A percentile compares a stretch with the other conserved stretches of the same genome.
phyloP scores from a whole-genome alignment of 2,113 vertebrate species.

The Uria lomvia region DNA sequence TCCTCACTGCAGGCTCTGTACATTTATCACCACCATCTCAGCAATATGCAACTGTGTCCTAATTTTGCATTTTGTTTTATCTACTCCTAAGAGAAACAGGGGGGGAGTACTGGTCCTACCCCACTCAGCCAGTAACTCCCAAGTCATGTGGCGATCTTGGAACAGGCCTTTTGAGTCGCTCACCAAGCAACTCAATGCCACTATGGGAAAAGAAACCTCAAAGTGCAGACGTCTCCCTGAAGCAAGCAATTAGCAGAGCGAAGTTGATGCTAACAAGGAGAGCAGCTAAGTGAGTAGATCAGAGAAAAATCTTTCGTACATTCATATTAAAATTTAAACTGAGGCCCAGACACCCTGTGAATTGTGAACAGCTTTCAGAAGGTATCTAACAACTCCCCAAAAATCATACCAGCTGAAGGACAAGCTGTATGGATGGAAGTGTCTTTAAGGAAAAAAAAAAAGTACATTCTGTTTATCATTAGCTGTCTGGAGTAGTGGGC shows the following conservation, averaged over 20 bases:
- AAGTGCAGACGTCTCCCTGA: constrained; percentile 26
- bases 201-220: constrained; percentile 16
- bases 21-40: not conserved
- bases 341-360: not conserved
- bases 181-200: not conserved
- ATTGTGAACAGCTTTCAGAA: not conserved
- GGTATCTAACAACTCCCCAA: not conserved
- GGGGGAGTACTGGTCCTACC: not conserved
- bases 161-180: not conserved
- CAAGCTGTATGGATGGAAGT: not conserved
- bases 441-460: not conserved
- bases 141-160: not conserved
- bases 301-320: not conserved
- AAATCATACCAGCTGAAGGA: not conserved
- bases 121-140: not conserved
- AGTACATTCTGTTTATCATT: not conserved
- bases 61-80: not conserved
- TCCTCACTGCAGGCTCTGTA: not conserved
- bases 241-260: constrained; percentile 9
- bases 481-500: not conserved
- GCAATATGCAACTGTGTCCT: not conserved
- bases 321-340: not conserved
- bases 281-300: not conserved
- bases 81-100: not conserved
- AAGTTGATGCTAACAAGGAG: not conserved